Percentiles rank a stretch among this genome's conserved stretches.
These are phyloP conservation scores for Rhopalosiphum maidis DNA, from an alignment of 1,140 invertebrate genomes.

Conservation along the genomic window DNA sequence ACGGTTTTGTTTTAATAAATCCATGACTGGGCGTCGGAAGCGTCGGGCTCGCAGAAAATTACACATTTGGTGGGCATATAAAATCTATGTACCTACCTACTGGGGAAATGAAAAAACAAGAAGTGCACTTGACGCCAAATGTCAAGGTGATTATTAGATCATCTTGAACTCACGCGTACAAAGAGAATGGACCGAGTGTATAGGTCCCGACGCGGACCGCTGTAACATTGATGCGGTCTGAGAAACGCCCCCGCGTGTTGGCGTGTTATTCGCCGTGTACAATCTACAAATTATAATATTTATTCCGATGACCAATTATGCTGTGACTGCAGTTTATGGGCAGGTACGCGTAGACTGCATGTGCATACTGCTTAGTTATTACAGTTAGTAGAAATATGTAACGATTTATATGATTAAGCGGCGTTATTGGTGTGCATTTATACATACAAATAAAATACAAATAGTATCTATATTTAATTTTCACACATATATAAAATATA, in stretches of 20 bases:
- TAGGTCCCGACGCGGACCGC: no score
- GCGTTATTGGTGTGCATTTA: neutral
- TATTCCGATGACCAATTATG: neutral
- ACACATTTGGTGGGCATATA: neutral
- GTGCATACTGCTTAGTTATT: neutral
- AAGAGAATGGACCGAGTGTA: conserved; percentile 22
- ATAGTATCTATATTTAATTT: no score
- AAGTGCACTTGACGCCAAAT: conserved; percentile 40
- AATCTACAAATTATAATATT: neutral
- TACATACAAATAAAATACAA: no score
- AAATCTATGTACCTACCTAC: neutral
- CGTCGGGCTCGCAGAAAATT: neutral
- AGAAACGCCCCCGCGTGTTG: conserved; percentile 26
- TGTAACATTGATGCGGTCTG: neutral
- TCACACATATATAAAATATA: no score
- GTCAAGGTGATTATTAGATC: conserved; percentile 39
- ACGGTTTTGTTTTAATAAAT: conserved; percentile 4
- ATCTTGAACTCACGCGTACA: conserved; percentile 4
- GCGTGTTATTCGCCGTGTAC: neutral
- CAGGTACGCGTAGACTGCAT: neutral
- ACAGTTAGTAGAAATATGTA: neutral
- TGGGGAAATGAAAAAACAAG: neutral
- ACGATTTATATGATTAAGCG: neutral
- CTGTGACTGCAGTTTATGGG: neutral
- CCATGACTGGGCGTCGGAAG: neutral